Percentiles rank a stretch among this genome's conserved stretches.
Conservation (phyloP, 2,797 vertebrate genomes). For the Epinephelus malabaricus region DNA sequence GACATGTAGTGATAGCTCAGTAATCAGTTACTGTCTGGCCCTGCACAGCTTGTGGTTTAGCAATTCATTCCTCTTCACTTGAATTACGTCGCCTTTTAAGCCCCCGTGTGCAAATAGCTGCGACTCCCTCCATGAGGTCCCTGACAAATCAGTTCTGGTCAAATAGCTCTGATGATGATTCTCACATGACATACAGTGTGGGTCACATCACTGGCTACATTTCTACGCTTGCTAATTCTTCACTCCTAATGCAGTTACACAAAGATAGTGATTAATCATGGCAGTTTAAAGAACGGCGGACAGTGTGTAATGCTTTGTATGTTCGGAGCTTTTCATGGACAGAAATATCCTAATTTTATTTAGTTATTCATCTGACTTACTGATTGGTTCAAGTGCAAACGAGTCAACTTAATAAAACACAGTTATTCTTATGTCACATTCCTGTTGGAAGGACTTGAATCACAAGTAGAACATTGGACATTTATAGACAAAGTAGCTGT, state of each 20-base stretch:
- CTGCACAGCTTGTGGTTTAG: background rate
- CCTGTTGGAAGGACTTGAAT: background rate
- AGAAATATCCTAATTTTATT: slow-evolving; percentile 24
- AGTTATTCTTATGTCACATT: slow-evolving; percentile 3
- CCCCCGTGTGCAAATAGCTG: slow-evolving; percentile 21
- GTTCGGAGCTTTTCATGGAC: background rate
- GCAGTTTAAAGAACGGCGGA: background rate
- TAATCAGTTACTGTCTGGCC: background rate
- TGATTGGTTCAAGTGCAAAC: background rate
- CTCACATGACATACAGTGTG: slow-evolving; percentile 64
- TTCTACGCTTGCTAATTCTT: slow-evolving; percentile 31
- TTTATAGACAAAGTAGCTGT: slow-evolving; percentile 1
- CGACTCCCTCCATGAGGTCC: slow-evolving; percentile 1
- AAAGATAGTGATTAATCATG: slow-evolving; percentile 18
- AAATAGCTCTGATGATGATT: slow-evolving; percentile 44
- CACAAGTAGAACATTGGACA: background rate
- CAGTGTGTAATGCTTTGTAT: background rate
- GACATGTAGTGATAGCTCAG: background rate
- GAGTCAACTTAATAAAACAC: slow-evolving; percentile 2
- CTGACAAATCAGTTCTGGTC: slow-evolving; percentile 41
- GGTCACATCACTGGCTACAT: slow-evolving; percentile 40
- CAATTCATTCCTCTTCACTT: background rate
- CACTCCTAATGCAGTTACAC: slow-evolving; percentile 27
- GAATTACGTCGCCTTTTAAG: slow-evolving; percentile 26
- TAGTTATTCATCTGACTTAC: background rate